Percentiles rank a stretch among this genome's conserved stretches.
These are phyloP conservation scores for Tichodroma muraria DNA, from an alignment of 2,113 vertebrate species.

Conservation along the genomic window DNA sequence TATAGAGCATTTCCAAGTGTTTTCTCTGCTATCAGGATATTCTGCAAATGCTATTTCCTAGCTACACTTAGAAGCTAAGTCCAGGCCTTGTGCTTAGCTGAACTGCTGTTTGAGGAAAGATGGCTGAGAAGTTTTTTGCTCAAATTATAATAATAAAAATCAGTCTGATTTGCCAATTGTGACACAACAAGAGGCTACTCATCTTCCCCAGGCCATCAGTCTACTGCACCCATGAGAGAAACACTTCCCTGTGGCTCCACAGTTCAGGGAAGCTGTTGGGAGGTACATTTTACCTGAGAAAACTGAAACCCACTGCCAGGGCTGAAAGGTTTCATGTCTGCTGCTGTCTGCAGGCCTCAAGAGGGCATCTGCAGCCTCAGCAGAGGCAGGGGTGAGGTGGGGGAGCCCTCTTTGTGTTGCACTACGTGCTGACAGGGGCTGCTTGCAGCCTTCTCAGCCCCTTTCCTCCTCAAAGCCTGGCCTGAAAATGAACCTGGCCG, in stretches of 20 bases:
- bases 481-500: not conserved
- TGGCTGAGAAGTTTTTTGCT: slow-evolving; percentile 41
- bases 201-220: not conserved
- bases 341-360: not conserved
- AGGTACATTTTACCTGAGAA: not conserved
- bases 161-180: slow-evolving; percentile 19
- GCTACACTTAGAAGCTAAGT: slow-evolving; percentile 48
- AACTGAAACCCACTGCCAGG: not conserved
- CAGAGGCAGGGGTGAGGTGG: not conserved
- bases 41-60: slow-evolving; percentile 44
- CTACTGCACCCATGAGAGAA: not conserved
- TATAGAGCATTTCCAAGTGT: not conserved
- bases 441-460: slow-evolving; percentile 15
- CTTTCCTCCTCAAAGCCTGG: not conserved
- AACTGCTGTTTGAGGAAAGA: slow-evolving; percentile 53
- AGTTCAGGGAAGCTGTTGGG: not conserved
- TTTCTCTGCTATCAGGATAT: slow-evolving; percentile 29
- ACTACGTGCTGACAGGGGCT: not conserved
- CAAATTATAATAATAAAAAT: slow-evolving; percentile 31
- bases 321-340: not conserved
- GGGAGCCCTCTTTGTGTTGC: not conserved
- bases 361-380: not conserved
- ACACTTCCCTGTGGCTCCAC: not conserved
- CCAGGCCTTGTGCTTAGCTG: slow-evolving; percentile 39
- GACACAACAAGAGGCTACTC: slow-evolving; percentile 21